Conservation (phyloP, 53 echinoderm and acorn worm genomes). For the Holothuria scabra region DNA sequence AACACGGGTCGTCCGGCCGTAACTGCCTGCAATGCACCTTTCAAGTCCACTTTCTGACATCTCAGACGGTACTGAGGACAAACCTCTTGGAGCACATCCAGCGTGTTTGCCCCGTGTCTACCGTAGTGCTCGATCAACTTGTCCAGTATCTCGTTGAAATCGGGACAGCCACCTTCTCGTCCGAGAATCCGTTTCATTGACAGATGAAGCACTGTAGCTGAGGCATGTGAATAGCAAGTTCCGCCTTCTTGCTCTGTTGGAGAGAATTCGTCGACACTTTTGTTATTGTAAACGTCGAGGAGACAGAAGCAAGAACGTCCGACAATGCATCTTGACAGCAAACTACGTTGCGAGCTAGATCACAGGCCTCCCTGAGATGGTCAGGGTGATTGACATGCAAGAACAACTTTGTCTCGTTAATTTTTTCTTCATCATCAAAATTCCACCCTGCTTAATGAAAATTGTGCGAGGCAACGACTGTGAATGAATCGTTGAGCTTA, state of each 20-base stretch:
- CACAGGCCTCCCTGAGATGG: constrained; percentile 23
- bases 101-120: neutral
- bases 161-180: constrained; percentile 55
- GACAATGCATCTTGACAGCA: constrained; percentile 28
- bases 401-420: constrained; percentile 45
- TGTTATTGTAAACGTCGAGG: constrained; percentile 40
- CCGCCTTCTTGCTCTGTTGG: constrained; percentile 16
- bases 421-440: constrained; percentile 30
- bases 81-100: neutral
- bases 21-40: neutral
- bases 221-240: constrained; percentile 49
- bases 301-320: constrained; percentile 24
- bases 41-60: neutral
- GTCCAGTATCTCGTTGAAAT: constrained; percentile 14
- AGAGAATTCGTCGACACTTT: neutral
- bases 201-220: constrained; percentile 46
- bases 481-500: constrained; percentile 38
- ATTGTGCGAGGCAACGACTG: constrained; percentile 24
- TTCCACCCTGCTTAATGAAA: constrained; percentile 42
- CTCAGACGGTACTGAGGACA: neutral
- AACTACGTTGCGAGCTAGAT: constrained; percentile 27
- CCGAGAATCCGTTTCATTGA: constrained; percentile 44
- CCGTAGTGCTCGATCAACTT: constrained; percentile 22
- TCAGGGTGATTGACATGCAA: constrained; percentile 55
- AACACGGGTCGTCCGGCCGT: neutral